These are phyloP conservation scores for Epinephelus coioides DNA, from an alignment of 2,797 vertebrate genomes.

Conservation along the genomic window DNA sequence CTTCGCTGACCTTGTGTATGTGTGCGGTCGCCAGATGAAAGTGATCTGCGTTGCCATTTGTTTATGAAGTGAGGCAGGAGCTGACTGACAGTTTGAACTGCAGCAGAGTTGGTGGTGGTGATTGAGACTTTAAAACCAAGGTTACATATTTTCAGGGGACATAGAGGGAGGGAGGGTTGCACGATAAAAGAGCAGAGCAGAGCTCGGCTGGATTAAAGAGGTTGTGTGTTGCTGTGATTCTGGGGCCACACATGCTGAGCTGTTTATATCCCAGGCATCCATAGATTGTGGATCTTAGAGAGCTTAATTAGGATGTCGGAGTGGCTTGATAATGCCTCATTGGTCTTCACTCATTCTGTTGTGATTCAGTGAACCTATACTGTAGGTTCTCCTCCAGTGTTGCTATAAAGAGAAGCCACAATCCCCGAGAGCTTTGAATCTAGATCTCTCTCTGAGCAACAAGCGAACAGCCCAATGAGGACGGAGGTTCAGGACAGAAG, in stretches of 20 bases:
- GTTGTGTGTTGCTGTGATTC: constrained; percentile 43
- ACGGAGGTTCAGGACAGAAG: constrained; percentile 42
- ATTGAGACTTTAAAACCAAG: constrained; percentile 57
- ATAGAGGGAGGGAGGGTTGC: constrained; percentile 6
- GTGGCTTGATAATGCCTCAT: constrained; percentile 68
- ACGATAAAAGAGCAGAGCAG: neutral
- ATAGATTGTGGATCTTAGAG: constrained; percentile 56
- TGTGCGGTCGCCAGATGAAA: constrained; percentile 36
- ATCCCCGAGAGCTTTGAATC: constrained; percentile 70
- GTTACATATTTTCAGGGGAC: constrained; percentile 23
- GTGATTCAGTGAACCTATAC: constrained; percentile 69
- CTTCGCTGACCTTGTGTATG: constrained; percentile 64
- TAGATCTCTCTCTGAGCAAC: constrained; percentile 62
- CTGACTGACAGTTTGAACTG: constrained; percentile 47
- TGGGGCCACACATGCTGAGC: constrained; percentile 48
- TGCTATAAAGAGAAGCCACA: constrained; percentile 75
- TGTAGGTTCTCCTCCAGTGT: constrained; percentile 64
- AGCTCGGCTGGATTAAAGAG: constrained; percentile 16
- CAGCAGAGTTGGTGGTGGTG: constrained; percentile 19
- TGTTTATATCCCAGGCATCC: constrained; percentile 56
- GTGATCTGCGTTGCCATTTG: constrained; percentile 41
- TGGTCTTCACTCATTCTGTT: constrained; percentile 67
- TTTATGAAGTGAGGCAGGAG: constrained; percentile 56
- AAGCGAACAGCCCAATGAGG: constrained; percentile 53
- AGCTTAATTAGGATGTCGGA: constrained; percentile 72